Base-by-base conservation (phyloP, 2,888 invertebrate species). In the Odontomyia ornata region DNA sequence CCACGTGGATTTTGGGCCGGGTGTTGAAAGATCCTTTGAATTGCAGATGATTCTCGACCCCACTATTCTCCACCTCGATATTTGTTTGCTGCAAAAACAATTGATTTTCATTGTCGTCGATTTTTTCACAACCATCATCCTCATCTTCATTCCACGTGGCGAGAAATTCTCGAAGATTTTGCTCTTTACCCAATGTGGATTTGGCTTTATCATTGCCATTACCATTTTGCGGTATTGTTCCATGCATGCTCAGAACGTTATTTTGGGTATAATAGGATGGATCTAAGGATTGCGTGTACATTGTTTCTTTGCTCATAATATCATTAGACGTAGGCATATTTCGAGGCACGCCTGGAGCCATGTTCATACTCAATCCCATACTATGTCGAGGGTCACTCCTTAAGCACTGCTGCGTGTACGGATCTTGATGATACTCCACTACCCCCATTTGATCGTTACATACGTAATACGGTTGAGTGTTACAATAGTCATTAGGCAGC, bases 81-180 rank as follows among this genome's bases (percentile, higher is more conserved):
- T 23, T 67, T 30, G 65, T 30, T 64, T 64, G 60, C 15, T 65
- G 71, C 43, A 73, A 43, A 15, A 46, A 64, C 47, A 75, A 11
- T 43, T 76, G 75, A 46, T 43, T 71, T 5, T 77, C 67, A 46
- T 52, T 76, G 1, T 72, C 67, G 21, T 79, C 77, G 25, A 75
- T 72, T 15, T 71, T 77, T 25, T 77, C 76, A 23, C 15, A 52
- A 25, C 65, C 62, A 56, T 84, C 87, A 43, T 87, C 86, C 46
- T 87, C 87, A 76, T 86, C 86, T 77, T 85, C 86, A 75, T 87
- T 87, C 87, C 87, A 87, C 21, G 85, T 84, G 21, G 86, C 80
- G 1, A 87, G 81, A 71, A 86, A 87, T 79, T 87, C 87, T 0
- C 87, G 83, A 23, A 87, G 81, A 72, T 84, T 87, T 36, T 85